These are phyloP conservation scores for Brachymystax lenok DNA, from an alignment of 2,797 vertebrate genomes.

Conservation along the genomic window DNA sequence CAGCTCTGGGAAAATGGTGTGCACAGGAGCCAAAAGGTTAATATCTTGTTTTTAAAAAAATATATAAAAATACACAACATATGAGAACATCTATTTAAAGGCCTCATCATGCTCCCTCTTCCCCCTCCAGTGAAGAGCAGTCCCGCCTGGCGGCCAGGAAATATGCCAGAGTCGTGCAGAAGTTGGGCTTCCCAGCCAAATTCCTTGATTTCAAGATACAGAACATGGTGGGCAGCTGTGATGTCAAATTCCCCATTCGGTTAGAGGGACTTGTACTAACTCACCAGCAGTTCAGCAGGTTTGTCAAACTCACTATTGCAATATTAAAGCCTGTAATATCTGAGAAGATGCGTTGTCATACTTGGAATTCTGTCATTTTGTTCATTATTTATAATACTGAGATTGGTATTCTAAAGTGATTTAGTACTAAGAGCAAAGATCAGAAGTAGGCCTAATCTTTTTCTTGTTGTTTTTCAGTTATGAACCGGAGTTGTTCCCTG, in stretches of 20 bases:
- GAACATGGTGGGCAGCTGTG: conserved; percentile 99
- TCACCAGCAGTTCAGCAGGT: conserved; percentile 99
- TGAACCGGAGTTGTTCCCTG: conserved; percentile 96
- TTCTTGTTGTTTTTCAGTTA: conserved; percentile 79
- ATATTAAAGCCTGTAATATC: no score
- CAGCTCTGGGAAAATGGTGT: conserved; percentile 99
- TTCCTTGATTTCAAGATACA: conserved; percentile 99
- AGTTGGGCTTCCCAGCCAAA: conserved; percentile 97
- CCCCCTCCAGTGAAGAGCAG: conserved; percentile 87
- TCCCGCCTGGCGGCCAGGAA: conserved; percentile 96
- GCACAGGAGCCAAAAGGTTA: conserved; percentile 98
- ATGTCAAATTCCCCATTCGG: conserved; percentile 98
- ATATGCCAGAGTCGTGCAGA: conserved; percentile 97
- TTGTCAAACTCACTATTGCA: conserved; percentile 11
- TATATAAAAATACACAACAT: neutral
- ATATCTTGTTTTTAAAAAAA: conserved; percentile 2
- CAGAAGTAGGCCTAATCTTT: no score
- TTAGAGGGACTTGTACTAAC: conserved; percentile 96
- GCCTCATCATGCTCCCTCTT: conserved; percentile 16
- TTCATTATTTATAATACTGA: neutral
- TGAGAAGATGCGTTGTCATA: neutral
- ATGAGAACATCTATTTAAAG: neutral
- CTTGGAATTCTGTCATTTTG: neutral
- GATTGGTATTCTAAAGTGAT: neutral
- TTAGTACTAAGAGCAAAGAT: neutral